Base-by-base conservation (phyloP, 2,113 vertebrate genomes). In the Gracilinanus agilis region DNA sequence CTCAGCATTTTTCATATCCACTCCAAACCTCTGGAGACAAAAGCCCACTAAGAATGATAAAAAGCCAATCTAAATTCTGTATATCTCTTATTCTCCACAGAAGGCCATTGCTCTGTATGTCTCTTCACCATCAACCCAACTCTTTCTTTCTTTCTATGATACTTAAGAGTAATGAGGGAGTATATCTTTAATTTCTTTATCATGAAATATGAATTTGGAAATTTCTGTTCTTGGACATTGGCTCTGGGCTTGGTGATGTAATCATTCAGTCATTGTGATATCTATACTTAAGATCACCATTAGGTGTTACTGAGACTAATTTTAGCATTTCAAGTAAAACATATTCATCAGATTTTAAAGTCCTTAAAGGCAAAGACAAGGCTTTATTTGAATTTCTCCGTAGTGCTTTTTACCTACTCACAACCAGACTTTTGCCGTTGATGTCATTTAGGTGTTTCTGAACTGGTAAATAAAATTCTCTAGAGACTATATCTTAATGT, bases 111-210 rank as follows among this genome's bases (percentile, higher is more conserved):
- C 56, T n/a, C 61, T 75, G n/a, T 19, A 75, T 40, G 40, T 40
- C 75, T 56, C 40, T 90, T 90, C 25, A 91, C 56, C 83, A 55
- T 83, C 89, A 34, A 88, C 1, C 93, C 55, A 88, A 96, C 44
- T 5, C 24, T 91, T 7, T 61, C 83, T 6, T 83, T 40, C 67
- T 6, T 83, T 40, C 67, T 40, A 6, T 23, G 8, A 34, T 83
- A 34, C 19, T 83, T 83, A 40, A 23, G n/a, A 40, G 19, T 8
- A 40, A 83, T 19, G 9, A 83, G 16, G 67, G 34, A 40, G 19
- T 83, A 19, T 4, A 95, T 93, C 61, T 34, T 24, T 75, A 56
- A 90, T 93, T 92, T 89, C 53, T 96, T 89, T 83, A 92, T 93
- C 12, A 24, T 44, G 34, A 95, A 88, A 29, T 88, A 49, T 53